Base-by-base conservation (phyloP, 2,113 vertebrate genomes). In the Lutjanus erythropterus region DNA sequence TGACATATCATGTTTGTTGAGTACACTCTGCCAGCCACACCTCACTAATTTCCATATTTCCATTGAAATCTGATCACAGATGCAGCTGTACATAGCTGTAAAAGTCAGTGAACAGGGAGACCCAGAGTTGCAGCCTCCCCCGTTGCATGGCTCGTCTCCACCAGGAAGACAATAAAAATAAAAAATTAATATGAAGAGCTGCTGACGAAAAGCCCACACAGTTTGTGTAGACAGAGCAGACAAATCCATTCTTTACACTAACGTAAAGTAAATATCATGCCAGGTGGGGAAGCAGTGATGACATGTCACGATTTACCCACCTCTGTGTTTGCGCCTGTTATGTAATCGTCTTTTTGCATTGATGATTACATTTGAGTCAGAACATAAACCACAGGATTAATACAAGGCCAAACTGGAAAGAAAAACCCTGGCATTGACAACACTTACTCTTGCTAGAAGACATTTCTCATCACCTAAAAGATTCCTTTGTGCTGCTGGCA, bases 331-430 rank as follows among this genome's bases (percentile, higher is more conserved):
- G 35, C 14, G 62, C 14, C 27, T 21, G 46, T 78, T 78, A 71
- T 62, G 47, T 33, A 46, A 46, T 55, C 58, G 25, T 21, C 37
- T 19, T 46, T 55, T 62, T 62, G 39, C 47, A 55, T 29, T 55
- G 37, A 27, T 21, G 58, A 53, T 55, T 62, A 62, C 47, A 35
- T 62, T 42, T 69, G 35, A 70, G 25, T 68, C 18, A n/a, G 31
- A 50, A 41, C 14, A 11, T 23, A 60, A 68, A n/a, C 21, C 27
- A 27, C 7, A 44, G 59, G 10, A 73, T 33, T 33, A 66, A 58
- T 21, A 60, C 61, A 42, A 50, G 35, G 42, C 69, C 41, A 49
- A 52, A 52, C 4, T 21, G 3, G 9, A 56, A 31, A 19, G 9
- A 56, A 31, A 19, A 52, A 16, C 5, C 41, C 25, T n/a, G 44